These are phyloP conservation scores for Tenthredo livida DNA, from an alignment of 2,888 invertebrate genomes.

Conservation along the genomic window DNA sequence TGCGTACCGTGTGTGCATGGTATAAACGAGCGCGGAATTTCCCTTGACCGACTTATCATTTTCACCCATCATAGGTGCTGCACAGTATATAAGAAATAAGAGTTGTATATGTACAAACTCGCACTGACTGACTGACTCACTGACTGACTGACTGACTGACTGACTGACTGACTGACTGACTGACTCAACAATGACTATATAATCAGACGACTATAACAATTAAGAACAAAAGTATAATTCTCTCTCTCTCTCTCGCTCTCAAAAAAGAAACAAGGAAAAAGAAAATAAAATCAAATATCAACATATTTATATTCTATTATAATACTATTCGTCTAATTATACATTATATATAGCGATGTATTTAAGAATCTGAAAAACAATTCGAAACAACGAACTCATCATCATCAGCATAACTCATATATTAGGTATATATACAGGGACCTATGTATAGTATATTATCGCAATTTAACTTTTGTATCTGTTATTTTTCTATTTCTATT, in stretches of 20 bases:
- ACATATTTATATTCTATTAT: background rate
- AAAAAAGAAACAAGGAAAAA: too few relatives aligned
- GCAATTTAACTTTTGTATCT: background rate
- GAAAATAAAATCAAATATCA: too few relatives aligned
- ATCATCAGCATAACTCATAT: background rate
- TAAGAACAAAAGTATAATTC: background rate
- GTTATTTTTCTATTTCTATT: background rate
- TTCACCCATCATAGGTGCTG: constrained; percentile 40
- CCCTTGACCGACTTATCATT: constrained; percentile 51
- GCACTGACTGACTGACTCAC: constrained; percentile 1
- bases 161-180: background rate
- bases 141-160: constrained; percentile 21
- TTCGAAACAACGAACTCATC: background rate
- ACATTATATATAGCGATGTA: background rate
- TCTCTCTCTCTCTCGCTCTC: too few relatives aligned
- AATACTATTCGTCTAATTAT: constrained; percentile 3
- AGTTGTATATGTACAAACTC: constrained; percentile 2
- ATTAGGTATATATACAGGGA: too few relatives aligned
- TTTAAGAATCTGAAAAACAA: background rate
- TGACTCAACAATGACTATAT: background rate
- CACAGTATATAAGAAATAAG: background rate
- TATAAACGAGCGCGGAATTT: constrained; percentile 47
- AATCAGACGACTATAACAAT: background rate
- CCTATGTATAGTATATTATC: too few relatives aligned
- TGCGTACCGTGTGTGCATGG: background rate